Base-by-base conservation (phyloP, 2,888 invertebrate genomes). In the Standfussiana lucernea region DNA sequence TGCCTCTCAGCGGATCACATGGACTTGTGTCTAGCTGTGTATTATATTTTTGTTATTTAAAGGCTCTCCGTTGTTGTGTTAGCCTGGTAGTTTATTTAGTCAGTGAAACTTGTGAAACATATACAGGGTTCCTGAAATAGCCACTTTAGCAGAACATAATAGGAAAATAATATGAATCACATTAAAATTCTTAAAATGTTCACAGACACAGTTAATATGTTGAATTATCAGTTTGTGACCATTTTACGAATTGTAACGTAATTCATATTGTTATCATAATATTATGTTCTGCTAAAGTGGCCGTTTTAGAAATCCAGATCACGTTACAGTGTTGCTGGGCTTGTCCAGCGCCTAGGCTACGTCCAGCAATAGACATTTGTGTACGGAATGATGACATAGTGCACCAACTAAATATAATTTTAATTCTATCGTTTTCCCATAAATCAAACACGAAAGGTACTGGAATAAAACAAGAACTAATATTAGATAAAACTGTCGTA, bases 1-100 rank as follows among this genome's bases (percentile, higher is more conserved):
- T 69, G 65, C 75, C 76, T 84, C 82, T 84, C 83, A 83, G 70
- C 79, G 50, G 75, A 87, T 89, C 86, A 85, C 78, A 67, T 66
- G 24, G n/a, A 72, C 76, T 88, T 81, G 78, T 85, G 50, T 83
- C 56, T 75, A 59, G 74, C n/a, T 64, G 59, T 76, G 47, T 73
- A 70, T 68, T 40, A 74, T 71, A 47, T 71, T 79, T 75, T 72
- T 73, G 59, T 45, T 64, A 59, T 67, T 47, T 66, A 40, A 13
- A 28, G 15, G 8, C 37, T 62, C 32, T 65, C 35, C 10, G 1
- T 8, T n/a, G 45, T 53, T 3, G 35, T 75, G 42, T 40, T 47
- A 61, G 4, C 61, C n/a, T 68, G 50, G 42, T 53, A 59, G 6
- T 18, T 24, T 0, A 40, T 59, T 59, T 32, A n/a, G 18, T 28